Conservation (phyloP, 2,888 invertebrate species). For the Diarsia dahlii region DNA sequence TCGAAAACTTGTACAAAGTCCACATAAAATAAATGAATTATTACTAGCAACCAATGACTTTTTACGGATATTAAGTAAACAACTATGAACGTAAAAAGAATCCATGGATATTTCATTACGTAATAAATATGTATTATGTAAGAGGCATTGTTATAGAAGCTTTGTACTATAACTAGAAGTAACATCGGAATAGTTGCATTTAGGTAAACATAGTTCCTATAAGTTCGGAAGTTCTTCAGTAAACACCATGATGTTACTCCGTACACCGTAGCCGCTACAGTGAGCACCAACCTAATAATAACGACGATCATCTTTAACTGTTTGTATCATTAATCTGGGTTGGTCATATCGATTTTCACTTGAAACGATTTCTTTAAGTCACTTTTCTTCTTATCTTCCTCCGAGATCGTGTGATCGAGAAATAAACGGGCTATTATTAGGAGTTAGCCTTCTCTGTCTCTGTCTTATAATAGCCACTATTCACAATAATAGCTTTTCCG, state of each 20-base stretch:
- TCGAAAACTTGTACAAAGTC: not conserved
- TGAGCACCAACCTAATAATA: not conserved
- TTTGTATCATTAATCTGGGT: not conserved
- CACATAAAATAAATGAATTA: not conserved
- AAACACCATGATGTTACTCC: not conserved
- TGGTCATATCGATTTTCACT: not conserved
- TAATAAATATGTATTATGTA: too few relatives aligned
- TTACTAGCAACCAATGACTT: not conserved
- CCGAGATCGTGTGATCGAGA: too few relatives aligned
- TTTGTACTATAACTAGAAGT: too few relatives aligned
- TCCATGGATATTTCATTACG: too few relatives aligned
- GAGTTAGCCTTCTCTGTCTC: too few relatives aligned
- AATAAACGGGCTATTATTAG: too few relatives aligned
- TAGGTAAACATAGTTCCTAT: not conserved
- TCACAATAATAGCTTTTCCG: too few relatives aligned
- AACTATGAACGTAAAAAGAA: too few relatives aligned
- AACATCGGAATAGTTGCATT: not conserved
- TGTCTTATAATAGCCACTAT: too few relatives aligned
- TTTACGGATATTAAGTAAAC: not conserved
- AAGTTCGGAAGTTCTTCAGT: not conserved
- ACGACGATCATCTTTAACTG: not conserved
- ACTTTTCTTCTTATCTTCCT: not conserved
- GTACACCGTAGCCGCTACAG: not conserved
- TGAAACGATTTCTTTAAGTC: not conserved
- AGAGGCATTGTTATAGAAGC: too few relatives aligned